Percentiles rank a stretch among this genome's conserved stretches.
These are phyloP conservation scores for Pyrgilauda ruficollis DNA, from an alignment of 2,113 vertebrate species.

Conservation along the genomic window DNA sequence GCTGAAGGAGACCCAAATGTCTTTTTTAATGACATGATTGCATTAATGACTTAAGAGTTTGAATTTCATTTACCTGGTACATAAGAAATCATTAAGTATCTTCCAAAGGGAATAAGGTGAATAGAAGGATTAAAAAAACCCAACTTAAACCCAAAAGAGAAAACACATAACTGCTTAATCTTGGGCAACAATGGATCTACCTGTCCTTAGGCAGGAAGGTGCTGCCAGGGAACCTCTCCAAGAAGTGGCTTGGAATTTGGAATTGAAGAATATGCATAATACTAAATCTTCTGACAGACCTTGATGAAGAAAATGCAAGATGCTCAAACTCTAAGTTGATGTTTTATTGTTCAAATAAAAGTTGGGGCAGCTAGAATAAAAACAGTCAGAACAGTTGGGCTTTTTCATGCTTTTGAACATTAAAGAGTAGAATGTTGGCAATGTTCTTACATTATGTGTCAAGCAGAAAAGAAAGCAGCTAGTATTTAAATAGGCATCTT, in stretches of 20 bases:
- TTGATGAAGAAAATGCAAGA: neutral
- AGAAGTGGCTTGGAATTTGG: neutral
- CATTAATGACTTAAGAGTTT: conserved; percentile 6
- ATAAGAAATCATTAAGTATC: neutral
- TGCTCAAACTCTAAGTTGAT: neutral
- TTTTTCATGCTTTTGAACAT: neutral
- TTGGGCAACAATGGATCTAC: neutral
- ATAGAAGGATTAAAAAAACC: neutral
- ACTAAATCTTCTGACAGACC: neutral
- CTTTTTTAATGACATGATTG: conserved; percentile 27
- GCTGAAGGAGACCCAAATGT: conserved; percentile 48
- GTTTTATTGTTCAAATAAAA: neutral
- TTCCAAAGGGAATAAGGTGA: neutral
- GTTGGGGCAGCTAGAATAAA: neutral
- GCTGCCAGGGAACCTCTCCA: neutral
- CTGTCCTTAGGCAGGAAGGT: neutral
- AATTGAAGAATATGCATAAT: neutral
- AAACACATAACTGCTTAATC: neutral
- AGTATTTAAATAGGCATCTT: neutral
- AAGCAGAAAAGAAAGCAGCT: neutral
- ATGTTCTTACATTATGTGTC: neutral
- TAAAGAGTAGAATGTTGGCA: neutral
- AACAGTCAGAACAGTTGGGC: neutral
- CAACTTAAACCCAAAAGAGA: neutral
- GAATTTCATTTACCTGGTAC: neutral